Base-by-base conservation (phyloP, 2,113 vertebrate genomes). In the Nothocercus julius region DNA sequence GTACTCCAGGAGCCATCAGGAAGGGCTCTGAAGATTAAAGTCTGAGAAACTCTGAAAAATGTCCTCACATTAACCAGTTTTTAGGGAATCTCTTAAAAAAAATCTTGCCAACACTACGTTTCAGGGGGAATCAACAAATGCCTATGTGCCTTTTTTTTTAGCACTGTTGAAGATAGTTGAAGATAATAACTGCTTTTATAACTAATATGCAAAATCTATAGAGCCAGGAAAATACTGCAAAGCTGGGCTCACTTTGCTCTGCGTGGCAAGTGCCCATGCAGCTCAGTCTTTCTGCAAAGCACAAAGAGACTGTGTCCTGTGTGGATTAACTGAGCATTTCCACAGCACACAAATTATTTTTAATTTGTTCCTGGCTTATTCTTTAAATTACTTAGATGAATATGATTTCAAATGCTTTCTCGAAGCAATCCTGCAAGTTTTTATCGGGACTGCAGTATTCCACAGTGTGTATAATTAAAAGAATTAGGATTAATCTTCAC, bases 141-240 rank as follows among this genome's bases (percentile, higher is more conserved):
- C 67, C 28, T 59, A 67, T 21, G n/a, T 85, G 73, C 45, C 28
- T 91, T 70, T 45, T 70, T 45, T 1, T 1, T 63, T 86, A 81
- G 56, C 38, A 47, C 32, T 38, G 34, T 24, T 78, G 11, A 92
- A 87, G 75, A 79, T 64, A 51, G 81, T 72, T 84, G n/a, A n/a
- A n/a, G n/a, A n/a, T n/a, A n/a, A n/a, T n/a, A 83, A 70, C n/a
- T 73, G 49, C 59, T 83, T 90, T 93, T 80, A 92, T 27, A 84
- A 81, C 83, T 76, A 81, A 75, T 47, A 74, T 25, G 45, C 34
- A 90, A 85, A 94, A 74, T 15, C 14, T 15, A 32, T 81, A 27
- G 68, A 95, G 90, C 68, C 80, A 96, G 69, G 76, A 88, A 95
- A 95, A 92, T 70, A 91, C 5, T 82, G 85, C 73, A 81, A 93